Base-by-base conservation (phyloP, 2,113 vertebrate genomes). In the Gadus macrocephalus region DNA sequence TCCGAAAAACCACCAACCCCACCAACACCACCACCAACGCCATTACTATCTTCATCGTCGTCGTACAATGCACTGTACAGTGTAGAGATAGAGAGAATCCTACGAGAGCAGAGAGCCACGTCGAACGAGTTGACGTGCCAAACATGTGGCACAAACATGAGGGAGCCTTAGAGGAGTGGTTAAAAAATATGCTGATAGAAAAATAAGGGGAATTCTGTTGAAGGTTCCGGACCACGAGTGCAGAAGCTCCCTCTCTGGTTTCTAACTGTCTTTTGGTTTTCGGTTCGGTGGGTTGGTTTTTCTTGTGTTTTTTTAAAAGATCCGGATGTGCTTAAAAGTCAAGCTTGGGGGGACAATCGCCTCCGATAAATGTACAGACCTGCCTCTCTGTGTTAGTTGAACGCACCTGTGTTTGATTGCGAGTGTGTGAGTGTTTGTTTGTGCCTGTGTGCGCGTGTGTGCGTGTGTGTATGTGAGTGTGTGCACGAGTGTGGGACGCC, bases 361-460 rank as follows among this genome's bases (percentile, higher is more conserved):
- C 83, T 89, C 87, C 85, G 80, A 68, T 90, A 86, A 89, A 90
- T 93, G 89, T 92, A 91, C 84, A 92, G 90, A 89, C 83, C 89
- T 87, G 86, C 90, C 88, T 90, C 85, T 90, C 78, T 77, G 75
- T 90, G 88, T 90, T 86, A 83, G 86, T 84, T 87, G 86, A 91
- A 85, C 85, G 82, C 83, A 84, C 87, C 82, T 83, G 76, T 31
- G 53, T 70, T 56, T 42, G 67, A 60, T 55, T 38, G 73, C 20
- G 67, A 31, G 71, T 27, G 62, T 19, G 62, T 59, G 53, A 25
- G 59, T 61, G 59, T 61, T 17, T 68, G 71, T 28, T 60, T n/a
- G 61, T 61, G 38, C 0, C 59, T 59, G 78, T 22, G 74, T 68
- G 53, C 25, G 25, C 25, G 25, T 25, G 71, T 28, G 63, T n/a